Evolutionary conservation across 2,888 invertebrate genomes (phyloP), one percentile per base, ranked within the genome.

Genomic region (Colletes collaris): DNA sequence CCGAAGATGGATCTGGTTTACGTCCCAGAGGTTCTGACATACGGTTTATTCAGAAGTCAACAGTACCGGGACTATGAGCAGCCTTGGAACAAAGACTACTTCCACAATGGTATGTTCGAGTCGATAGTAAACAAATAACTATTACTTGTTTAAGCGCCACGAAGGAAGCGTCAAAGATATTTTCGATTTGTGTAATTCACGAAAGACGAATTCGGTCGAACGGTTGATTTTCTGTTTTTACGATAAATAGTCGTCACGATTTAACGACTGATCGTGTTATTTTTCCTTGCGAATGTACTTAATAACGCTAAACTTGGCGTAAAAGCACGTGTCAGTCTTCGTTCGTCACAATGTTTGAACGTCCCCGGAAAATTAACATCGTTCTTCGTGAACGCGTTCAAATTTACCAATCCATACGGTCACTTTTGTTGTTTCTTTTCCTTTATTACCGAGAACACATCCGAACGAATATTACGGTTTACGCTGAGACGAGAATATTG

Each of bases 1-100:
- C 7, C 44, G 5, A 63, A 0, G 46, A 95, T 95, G 95, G 95
- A 95, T 92, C 93, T 95, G 70, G 92, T 94, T 79, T 95, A 94
- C 90, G 92, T 94, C 86, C 94, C 95, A 56, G 95, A 95, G 86
- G 93, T 94, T 53, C 90, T 95, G 87, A 92, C 94, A 16, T 94
- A 94, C 88, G 94, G 94, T 35, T 93, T 93, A 46, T 92, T 94
- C 87, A 91, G 94, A 70, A 92, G 89, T 65, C 89, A 93, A 16
- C 92, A 93, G 69, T 94, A 94, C 87, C 92, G 94, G 35, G 94
- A 94, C 86, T 94, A 94, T 87, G 94, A 94, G 82, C 93, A 94
- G 82, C 94, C 94, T 16, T 93, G 93, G 92, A 92, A 91, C 82
- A 87, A 83, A 75, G 88, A 92, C 77, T 91, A 92, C 73, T 92